Evolutionary conservation across 2,888 invertebrate species (phyloP), one percentile per base, ranked within the genome.

Genomic region (Cheilosia impressa): DNA sequence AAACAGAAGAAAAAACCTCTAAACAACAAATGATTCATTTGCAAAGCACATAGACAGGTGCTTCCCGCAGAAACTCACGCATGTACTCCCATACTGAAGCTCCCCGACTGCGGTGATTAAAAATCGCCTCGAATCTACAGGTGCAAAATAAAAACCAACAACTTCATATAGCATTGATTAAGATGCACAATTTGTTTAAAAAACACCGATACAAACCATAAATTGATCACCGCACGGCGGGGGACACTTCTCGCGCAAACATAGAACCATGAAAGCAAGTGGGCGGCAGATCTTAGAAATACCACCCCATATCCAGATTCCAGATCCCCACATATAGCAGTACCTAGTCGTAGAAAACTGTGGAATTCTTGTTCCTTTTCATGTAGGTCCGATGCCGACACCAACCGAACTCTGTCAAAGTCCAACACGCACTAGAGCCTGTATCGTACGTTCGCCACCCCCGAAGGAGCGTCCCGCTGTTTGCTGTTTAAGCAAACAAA

Each of bases 401-500:
- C 58, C 63, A 84, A 79, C 75, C 57, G 9, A 69, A 75, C 75
- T 66, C 47, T 66, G 73, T 71, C 73, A 69, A 78, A 83, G 57
- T 57, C 50, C 22, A 77, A 72, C 52, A 75, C 31, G 4, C 75
- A 19, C 57, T 43, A 66, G 41, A 22, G 15, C 45, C 27, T 34
- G 47, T 31, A 52, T 55, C 27, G 63, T 68, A 24, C 47, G 57
- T 63, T 52, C 63, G 73, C 81, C 81, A 87, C 82, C 87, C 73
- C 77, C 73, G 87, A 77, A 24, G 63, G 52, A 17, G 82, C 65
- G 15, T 43, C 87, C 82, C 58, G 82, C 82, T 82, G 87, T 17
- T 77, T 78, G 81, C 77, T 87, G 87, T 87, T 82, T 87, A 82
- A 72, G 77, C 66, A 82, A 87, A 87, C 87, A 87, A 87, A 87